A percentile compares a stretch with the other conserved stretches of the same genome.
These are phyloP conservation scores for Lycaena phlaeas DNA, from an alignment of 2,888 invertebrate genomes.

Conservation along the genomic window DNA sequence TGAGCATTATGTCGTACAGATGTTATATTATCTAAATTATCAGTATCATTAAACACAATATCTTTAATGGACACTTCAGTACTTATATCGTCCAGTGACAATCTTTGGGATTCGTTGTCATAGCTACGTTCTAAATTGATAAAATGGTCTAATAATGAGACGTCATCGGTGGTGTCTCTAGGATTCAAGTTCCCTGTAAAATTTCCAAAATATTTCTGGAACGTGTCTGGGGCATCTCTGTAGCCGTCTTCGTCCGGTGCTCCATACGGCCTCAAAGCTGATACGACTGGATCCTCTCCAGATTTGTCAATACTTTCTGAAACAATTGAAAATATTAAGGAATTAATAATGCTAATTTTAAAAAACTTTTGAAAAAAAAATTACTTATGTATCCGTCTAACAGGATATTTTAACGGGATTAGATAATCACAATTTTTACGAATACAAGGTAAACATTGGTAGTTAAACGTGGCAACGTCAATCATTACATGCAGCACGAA, in stretches of 20 bases:
- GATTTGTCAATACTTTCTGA: conserved; percentile 64
- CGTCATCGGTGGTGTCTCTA: conserved; percentile 24
- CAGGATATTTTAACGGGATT: too few relatives aligned
- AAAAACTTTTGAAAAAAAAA: too few relatives aligned
- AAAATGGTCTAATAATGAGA: conserved; percentile 42
- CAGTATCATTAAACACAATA: conserved; percentile 31
- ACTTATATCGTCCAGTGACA: conserved; percentile 34
- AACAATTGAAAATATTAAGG: conserved; percentile 33
- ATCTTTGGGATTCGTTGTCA: conserved; percentile 43
- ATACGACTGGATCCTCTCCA: conserved; percentile 56
- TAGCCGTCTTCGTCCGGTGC: conserved; percentile 48
- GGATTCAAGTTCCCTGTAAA: conserved; percentile 29
- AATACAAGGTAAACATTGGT: too few relatives aligned
- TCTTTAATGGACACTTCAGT: conserved; percentile 29
- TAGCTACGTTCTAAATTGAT: conserved; percentile 61
- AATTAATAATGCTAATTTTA: neutral
- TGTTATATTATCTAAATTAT: conserved; percentile 38
- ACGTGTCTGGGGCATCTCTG: conserved; percentile 35
- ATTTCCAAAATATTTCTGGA: conserved; percentile 55
- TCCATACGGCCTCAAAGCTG: conserved; percentile 51
- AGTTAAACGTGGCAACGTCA: too few relatives aligned
- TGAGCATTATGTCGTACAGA: conserved; percentile 42
- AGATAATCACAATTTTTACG: too few relatives aligned
- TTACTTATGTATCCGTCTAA: too few relatives aligned
- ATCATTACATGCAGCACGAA: too few relatives aligned